A percentile compares a stretch with the other conserved stretches of the same genome.
These are phyloP conservation scores for Antedon mediterranea DNA, from an alignment of 53 echinoderm and acorn worm species.

Conservation along the genomic window DNA sequence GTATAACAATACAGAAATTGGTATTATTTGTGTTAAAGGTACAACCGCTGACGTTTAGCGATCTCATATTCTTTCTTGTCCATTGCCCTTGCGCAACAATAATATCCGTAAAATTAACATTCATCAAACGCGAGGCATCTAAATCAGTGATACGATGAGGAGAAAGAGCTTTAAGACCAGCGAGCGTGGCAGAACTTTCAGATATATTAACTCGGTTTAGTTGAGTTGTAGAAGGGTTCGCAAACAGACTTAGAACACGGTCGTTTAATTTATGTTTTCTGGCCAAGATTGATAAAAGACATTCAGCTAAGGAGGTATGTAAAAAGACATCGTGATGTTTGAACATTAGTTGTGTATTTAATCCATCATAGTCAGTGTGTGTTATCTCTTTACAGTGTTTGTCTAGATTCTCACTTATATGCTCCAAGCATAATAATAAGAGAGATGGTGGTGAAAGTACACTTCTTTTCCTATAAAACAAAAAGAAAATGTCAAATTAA, in stretches of 20 bases:
- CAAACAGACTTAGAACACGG: slow-evolving; percentile 54
- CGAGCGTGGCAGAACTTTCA: slow-evolving; percentile 46
- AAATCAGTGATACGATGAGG: slow-evolving; percentile 65
- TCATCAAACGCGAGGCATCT: slow-evolving; percentile 65
- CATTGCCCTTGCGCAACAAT: slow-evolving; percentile 90
- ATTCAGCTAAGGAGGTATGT: slow-evolving; percentile 62
- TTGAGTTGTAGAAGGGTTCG: slow-evolving; percentile 40
- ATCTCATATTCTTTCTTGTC: slow-evolving; percentile 65
- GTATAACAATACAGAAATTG: slow-evolving; percentile 95
- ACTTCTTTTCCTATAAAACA: slow-evolving; percentile 25
- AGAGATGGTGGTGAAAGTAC: slow-evolving; percentile 47
- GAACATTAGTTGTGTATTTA: slow-evolving; percentile 47
- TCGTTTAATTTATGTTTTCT: slow-evolving; percentile 48
- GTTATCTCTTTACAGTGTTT: slow-evolving; percentile 41
- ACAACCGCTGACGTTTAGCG: slow-evolving; percentile 69
- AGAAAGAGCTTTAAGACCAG: slow-evolving; percentile 74
- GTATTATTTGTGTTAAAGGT: slow-evolving; percentile 72
- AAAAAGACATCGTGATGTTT: slow-evolving; percentile 51
- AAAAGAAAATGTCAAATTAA: background rate
- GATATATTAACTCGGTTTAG: slow-evolving; percentile 54
- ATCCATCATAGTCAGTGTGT: slow-evolving; percentile 30
- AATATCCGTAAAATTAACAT: slow-evolving; percentile 82
- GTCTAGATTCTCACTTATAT: slow-evolving; percentile 55
- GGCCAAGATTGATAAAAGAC: slow-evolving; percentile 42
- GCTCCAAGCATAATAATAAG: slow-evolving; percentile 63